phyloP scores from a whole-genome alignment of 53 echinoderm and acorn worm genomes.

The Henricia sp. region DNA sequence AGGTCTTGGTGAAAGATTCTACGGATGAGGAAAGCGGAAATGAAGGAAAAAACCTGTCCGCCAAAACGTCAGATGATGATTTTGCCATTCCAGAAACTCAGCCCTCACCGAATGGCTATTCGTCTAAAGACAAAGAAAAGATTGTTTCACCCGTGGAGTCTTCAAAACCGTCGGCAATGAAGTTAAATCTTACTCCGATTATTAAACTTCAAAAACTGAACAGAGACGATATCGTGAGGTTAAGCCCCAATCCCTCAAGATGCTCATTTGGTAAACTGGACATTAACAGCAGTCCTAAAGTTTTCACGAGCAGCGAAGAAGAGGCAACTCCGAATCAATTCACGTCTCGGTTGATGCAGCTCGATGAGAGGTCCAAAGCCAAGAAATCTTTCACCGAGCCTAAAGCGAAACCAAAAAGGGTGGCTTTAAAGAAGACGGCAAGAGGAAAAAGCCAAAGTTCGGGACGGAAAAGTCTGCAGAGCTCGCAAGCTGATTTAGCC shows the following conservation, averaged over 20 bases:
- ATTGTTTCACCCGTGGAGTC: slow-evolving; percentile 32
- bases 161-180: slow-evolving; percentile 3
- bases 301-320: slow-evolving; percentile 52
- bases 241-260: slow-evolving; percentile 60
- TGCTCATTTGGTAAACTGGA: slow-evolving; percentile 56
- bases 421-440: background rate
- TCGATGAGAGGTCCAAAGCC: slow-evolving; percentile 57
- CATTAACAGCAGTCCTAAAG: slow-evolving; percentile 67
- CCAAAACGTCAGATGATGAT: slow-evolving; percentile 15
- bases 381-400: slow-evolving; percentile 6
- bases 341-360: slow-evolving; percentile 61
- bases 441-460: slow-evolving; percentile 10
- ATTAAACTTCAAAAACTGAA: slow-evolving; percentile 78
- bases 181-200: slow-evolving; percentile 73
- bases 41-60: background rate
- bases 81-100: slow-evolving; percentile 43
- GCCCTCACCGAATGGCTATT: background rate
- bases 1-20: slow-evolving; percentile 33
- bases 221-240: slow-evolving; percentile 53
- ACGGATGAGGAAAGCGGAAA: slow-evolving; percentile 47
- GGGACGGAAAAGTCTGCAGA: slow-evolving; percentile 38
- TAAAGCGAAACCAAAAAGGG: slow-evolving; percentile 13
- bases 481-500: slow-evolving; percentile 74
- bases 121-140: background rate
- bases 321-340: slow-evolving; percentile 39